These are phyloP conservation scores for Hypselothyrea guttata DNA, from an alignment of 2,888 invertebrate genomes.

Conservation along the genomic window DNA sequence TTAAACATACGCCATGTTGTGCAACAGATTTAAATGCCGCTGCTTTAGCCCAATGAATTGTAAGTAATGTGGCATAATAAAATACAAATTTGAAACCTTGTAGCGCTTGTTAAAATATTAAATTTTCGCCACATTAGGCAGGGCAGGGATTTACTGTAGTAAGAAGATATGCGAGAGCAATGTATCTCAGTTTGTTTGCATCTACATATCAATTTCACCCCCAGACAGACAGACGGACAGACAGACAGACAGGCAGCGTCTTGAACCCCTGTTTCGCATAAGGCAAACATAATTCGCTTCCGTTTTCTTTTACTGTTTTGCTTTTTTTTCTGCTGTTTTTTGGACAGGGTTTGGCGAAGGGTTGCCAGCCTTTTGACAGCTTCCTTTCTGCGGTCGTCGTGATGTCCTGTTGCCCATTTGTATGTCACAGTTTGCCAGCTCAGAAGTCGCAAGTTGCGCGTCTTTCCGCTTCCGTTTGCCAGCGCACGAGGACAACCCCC, in stretches of 20 bases:
- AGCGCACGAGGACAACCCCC: conserved; percentile 29
- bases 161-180: conserved; percentile 17
- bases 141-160: neutral
- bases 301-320: too few relatives aligned
- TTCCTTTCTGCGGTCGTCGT: conserved; percentile 63
- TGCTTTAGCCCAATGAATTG: conserved; percentile 45
- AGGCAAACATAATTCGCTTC: conserved; percentile 70
- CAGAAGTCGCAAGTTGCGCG: conserved; percentile 59
- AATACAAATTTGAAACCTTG: conserved; percentile 42
- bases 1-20: conserved; percentile 59
- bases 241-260: conserved; percentile 20
- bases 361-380: conserved; percentile 64
- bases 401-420: conserved; percentile 29
- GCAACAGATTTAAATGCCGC: conserved; percentile 37
- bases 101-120: conserved; percentile 53
- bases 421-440: conserved; percentile 28
- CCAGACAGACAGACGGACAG: conserved; percentile 5
- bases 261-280: conserved; percentile 51
- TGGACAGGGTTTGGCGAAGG: conserved; percentile 33
- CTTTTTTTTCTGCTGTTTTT: too few relatives aligned
- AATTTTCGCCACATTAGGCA: conserved; percentile 61
- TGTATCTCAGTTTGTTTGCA: conserved; percentile 22
- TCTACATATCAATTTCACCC: conserved; percentile 63
- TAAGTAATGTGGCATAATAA: conserved; percentile 49
- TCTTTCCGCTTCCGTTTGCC: conserved; percentile 66